These are phyloP conservation scores for Hymenopus coronatus DNA, from an alignment of 2,888 invertebrate species.

Conservation along the genomic window DNA sequence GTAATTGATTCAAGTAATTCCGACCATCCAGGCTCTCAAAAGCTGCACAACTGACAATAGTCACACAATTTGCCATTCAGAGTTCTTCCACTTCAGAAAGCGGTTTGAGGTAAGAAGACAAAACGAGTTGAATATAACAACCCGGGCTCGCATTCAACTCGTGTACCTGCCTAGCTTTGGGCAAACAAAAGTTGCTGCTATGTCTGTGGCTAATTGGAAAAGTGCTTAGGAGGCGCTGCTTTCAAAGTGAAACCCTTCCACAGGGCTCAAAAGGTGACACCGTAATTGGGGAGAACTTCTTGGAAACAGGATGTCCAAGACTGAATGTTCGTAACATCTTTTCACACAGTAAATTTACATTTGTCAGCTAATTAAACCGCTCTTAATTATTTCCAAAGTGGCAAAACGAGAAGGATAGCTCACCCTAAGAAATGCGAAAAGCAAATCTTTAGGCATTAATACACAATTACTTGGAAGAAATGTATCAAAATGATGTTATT, in stretches of 20 bases:
- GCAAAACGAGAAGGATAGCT: too few relatives aligned
- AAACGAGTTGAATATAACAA: not conserved
- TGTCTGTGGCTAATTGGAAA: not conserved
- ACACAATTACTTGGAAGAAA: too few relatives aligned
- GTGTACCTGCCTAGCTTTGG: not conserved
- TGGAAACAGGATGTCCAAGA: not conserved
- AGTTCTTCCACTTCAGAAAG: not conserved
- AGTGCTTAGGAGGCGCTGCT: not conserved
- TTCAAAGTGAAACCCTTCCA: not conserved
- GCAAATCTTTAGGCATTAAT: too few relatives aligned
- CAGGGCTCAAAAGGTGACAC: not conserved
- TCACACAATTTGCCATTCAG: not conserved
- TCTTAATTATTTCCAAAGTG: too few relatives aligned
- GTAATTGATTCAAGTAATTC: not conserved
- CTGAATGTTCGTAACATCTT: not conserved
- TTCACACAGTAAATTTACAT: too few relatives aligned
- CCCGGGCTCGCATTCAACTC: not conserved
- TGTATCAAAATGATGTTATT: too few relatives aligned
- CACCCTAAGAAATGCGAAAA: too few relatives aligned
- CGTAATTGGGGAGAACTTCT: not conserved
- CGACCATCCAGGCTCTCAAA: not conserved
- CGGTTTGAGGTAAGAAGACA: not conserved
- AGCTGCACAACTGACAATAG: not conserved
- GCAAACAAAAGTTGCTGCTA: not conserved
- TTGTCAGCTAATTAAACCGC: too few relatives aligned